Base-by-base conservation (phyloP, 2,113 vertebrate genomes). In the Gulo gulo region DNA sequence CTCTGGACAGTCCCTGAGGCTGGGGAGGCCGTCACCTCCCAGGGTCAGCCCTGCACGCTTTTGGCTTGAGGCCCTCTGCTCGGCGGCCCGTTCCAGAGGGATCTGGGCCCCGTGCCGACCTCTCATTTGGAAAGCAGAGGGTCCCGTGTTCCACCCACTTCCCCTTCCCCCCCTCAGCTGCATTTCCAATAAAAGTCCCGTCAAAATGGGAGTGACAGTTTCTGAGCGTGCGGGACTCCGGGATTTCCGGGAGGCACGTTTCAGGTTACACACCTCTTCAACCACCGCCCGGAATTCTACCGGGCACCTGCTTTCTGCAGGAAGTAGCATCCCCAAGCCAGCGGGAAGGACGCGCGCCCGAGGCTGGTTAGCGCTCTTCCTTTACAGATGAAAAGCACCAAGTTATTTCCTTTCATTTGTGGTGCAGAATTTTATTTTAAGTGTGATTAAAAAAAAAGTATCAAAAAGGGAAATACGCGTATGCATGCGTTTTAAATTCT, bases 151-250 rank as follows among this genome's bases (percentile, higher is more conserved):
- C 59, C 1, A 3, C 14, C 5, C 11, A 6, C 14, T 34, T 10
- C 26, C 16, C 42, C 11, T 2, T 69, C 31, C 12, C 2, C 31
- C 50, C 47, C n/a, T 14, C 14, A 1, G 1, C 2, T 15, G 29
- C 0, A 36, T 78, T 42, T 34, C 47, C 42, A 18, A 13, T 3
- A 79, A 76, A 47, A 93, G 9, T 24, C 31, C n/a, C 6, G 13
- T 52, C 8, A 2, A 52, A 79, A 61, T 9, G 29, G 36, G 42
- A 65, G n/a, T 3, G 31, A 21, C 7, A 0, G 20, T 21, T 65
- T 6, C 2, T 23, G 2, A 0, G 0, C 31, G 0, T 0, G 9
- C 61, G 1, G 26, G 36, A 1, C 65, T 15, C 31, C 1, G 5
- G 76, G 81, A 29, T 26, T 52, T 73, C 61, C 9, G 36, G 18